These are phyloP conservation scores for Prochilodus magdalenae DNA, from an alignment of 2,113 vertebrate species.

Conservation along the genomic window DNA sequence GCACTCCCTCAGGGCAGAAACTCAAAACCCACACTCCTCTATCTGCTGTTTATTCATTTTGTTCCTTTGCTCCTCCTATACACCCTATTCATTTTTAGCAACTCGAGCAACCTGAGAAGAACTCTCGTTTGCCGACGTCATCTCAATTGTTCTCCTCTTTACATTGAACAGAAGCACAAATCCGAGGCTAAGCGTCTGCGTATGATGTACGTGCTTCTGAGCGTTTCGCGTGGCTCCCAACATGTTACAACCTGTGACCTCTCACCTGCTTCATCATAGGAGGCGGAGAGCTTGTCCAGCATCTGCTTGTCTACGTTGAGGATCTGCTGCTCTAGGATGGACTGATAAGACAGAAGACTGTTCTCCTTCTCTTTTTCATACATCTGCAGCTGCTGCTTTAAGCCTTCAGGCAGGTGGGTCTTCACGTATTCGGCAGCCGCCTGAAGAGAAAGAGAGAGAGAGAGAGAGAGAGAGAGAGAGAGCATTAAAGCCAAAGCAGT, in stretches of 20 bases:
- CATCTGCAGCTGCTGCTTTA: slow-evolving; percentile 91
- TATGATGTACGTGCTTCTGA: too few relatives aligned
- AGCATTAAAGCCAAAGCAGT: not conserved
- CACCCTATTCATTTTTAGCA: too few relatives aligned
- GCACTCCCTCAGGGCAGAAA: too few relatives aligned
- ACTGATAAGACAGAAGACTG: slow-evolving; percentile 86
- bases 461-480: slow-evolving; percentile 30
- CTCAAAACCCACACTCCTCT: too few relatives aligned
- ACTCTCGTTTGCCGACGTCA: too few relatives aligned
- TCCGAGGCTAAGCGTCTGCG: too few relatives aligned
- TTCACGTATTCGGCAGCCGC: slow-evolving; percentile 95
- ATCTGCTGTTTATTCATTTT: too few relatives aligned
- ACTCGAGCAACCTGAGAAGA: too few relatives aligned
- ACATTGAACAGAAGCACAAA: too few relatives aligned
- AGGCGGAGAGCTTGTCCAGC: slow-evolving; percentile 89
- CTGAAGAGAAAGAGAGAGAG: slow-evolving; percentile 70
- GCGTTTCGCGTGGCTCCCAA: too few relatives aligned
- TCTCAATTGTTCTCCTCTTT: too few relatives aligned
- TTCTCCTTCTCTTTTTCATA: slow-evolving; percentile 94
- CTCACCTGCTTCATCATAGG: slow-evolving; percentile 95
- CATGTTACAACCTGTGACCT: not conserved
- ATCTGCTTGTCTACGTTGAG: slow-evolving; percentile 90
- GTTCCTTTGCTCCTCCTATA: too few relatives aligned
- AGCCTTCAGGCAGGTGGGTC: slow-evolving; percentile 87
- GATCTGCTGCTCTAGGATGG: slow-evolving; percentile 95